Conservation (phyloP, 2,797 vertebrate genomes). For the Etheostoma nigrum region DNA sequence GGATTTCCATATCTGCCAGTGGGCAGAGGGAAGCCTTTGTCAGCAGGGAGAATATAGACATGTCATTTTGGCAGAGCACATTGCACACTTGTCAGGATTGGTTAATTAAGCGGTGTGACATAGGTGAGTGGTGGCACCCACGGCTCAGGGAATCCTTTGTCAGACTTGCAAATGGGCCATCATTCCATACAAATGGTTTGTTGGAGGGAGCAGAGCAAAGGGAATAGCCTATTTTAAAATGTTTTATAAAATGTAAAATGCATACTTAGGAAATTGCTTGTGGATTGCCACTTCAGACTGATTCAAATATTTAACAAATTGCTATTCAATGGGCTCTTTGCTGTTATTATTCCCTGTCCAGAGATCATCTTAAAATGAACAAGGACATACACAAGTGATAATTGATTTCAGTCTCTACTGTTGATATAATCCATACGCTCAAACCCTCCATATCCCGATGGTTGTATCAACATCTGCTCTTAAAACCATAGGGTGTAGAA, state of each 20-base stretch:
- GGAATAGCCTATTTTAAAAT: background rate
- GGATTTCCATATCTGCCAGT: background rate
- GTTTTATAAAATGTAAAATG: background rate
- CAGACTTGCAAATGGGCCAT: constrained; percentile 24
- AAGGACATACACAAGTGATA: constrained; percentile 6
- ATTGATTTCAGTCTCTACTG: background rate
- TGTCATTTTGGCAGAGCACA: constrained; percentile 33
- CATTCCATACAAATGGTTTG: constrained; percentile 31
- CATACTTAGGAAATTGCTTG: background rate
- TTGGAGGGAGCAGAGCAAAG: constrained; percentile 15
- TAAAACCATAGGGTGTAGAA: background rate
- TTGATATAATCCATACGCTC: background rate
- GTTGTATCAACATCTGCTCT: background rate
- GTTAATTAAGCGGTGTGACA: constrained; percentile 48
- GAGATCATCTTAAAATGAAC: background rate
- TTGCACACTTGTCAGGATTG: constrained; percentile 46
- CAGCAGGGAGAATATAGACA: constrained; percentile 25
- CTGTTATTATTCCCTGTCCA: background rate
- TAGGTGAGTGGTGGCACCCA: constrained; percentile 46
- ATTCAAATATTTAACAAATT: background rate
- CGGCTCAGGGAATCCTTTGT: constrained; percentile 47
- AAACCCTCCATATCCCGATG: background rate
- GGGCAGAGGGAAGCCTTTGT: background rate
- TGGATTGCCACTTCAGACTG: background rate
- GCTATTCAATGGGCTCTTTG: background rate